phyloP scores from a whole-genome alignment of 2,888 invertebrate genomes.

The Cancer borealis region DNA sequence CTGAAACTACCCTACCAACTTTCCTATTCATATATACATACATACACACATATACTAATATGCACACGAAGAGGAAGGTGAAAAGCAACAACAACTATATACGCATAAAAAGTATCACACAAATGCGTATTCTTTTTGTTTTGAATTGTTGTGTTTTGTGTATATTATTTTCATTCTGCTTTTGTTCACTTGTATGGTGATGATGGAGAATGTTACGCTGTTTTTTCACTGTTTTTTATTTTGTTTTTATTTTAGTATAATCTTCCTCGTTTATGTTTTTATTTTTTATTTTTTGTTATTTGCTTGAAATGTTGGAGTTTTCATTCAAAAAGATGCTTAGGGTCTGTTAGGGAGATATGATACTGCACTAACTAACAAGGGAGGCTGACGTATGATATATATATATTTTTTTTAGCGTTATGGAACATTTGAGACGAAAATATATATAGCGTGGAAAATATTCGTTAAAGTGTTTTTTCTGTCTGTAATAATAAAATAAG shows the following conservation, averaged over 20 bases:
- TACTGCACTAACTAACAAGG: neutral
- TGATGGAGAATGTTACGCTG: neutral
- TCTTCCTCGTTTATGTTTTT: neutral
- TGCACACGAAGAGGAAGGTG: neutral
- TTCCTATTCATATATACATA: no score
- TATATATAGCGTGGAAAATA: neutral
- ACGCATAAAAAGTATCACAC: slow-evolving; percentile 1
- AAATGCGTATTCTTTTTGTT: neutral
- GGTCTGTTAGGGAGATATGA: neutral
- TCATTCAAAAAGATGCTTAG: neutral
- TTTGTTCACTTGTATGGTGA: neutral
- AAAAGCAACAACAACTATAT: neutral
- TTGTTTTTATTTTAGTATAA: neutral
- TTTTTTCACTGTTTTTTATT: neutral
- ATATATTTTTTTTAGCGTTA: neutral
- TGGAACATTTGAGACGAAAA: neutral
- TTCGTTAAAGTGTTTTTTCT: neutral
- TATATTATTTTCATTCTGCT: neutral
- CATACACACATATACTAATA: neutral
- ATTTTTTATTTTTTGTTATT: neutral
- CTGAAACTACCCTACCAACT: no score
- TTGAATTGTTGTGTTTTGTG: neutral
- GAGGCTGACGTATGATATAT: neutral
- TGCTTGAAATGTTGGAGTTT: neutral
- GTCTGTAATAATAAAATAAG: neutral